Base-by-base conservation (phyloP, 2,797 vertebrate genomes). In the Momotus momota region DNA sequence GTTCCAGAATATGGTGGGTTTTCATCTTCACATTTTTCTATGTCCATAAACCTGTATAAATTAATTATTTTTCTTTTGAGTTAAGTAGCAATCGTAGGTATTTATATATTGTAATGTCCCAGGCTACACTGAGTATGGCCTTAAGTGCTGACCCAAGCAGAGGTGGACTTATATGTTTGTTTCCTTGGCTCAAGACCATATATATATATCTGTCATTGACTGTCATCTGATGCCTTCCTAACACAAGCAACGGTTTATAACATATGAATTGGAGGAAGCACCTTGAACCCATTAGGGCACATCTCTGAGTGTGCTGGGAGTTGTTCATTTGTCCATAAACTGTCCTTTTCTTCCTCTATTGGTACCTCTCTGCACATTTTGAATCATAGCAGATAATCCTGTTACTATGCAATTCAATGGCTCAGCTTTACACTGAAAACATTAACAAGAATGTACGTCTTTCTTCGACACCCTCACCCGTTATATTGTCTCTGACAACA, bases 1-100 rank as follows among this genome's bases (percentile, higher is more conserved):
- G 99, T 99, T 97, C 99, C 99, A 10, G 99, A 99, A 97, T 99
- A 99, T 94, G 99, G 99, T 99, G 97, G 97, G 99, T 99, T 95
- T 97, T 94, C 91, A 85, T 58, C 31, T 96, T 97, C 90, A 64
- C 4, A 12, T 96, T 93, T 82, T 61, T 38, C 27, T 67, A 18
- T 73, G 17, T 87, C 62, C 83, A 81, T 62, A 60, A 82, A 35
- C n/a, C 31, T 49, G 21, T 74, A 33, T 82, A 67, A 78, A 74
- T 88, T 90, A 93, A 89, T 83, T 75, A 22, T 10, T 51, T 62
- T 64, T 22, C 20, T 93, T 95, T 73, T 67, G 7, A 93, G n/a
- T 64, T 91, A 84, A 75, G 46, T 66, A 83, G 35, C 14, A 78
- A 11, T 55, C 87, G 64, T 49, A 57, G 41, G n/a, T 89, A 66